phyloP scores from a whole-genome alignment of 2,113 vertebrate genomes.

The Phyllostomus hastatus region DNA sequence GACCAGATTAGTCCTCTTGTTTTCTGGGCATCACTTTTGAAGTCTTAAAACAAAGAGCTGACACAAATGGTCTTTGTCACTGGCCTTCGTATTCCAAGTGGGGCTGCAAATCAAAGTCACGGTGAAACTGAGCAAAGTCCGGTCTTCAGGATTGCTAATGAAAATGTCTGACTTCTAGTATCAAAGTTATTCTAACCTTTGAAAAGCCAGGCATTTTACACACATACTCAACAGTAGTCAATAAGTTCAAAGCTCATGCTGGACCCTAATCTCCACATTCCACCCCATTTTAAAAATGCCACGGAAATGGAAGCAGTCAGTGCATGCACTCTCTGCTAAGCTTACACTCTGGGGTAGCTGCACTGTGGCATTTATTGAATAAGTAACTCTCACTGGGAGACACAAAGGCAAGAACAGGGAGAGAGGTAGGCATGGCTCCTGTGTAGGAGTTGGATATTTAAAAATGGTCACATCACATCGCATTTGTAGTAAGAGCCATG shows the following conservation, averaged over 20 bases:
- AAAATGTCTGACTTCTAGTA: neutral
- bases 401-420: neutral
- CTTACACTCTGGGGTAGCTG: no score
- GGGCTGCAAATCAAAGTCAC: neutral
- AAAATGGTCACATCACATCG: neutral
- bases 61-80: neutral
- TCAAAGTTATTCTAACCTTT: neutral
- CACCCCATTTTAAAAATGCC: neutral
- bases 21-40: neutral
- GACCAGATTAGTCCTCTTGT: neutral
- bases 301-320: accelerated
- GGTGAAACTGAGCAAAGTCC: neutral
- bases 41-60: neutral
- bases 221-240: accelerated
- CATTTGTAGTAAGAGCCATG: neutral
- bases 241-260: neutral
- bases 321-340: neutral
- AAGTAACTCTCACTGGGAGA: neutral
- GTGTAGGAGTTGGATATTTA: neutral
- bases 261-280: neutral
- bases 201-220: neutral
- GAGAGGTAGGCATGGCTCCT: neutral
- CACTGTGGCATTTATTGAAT: accelerated
- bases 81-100: neutral
- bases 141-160: neutral